Conservation (phyloP, 2,113 vertebrate genomes). For the Oryctolagus cuniculus region mOryCun1.1 NC_091438.1:49357001-49357500, state of each 20-base stretch:
- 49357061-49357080: conserved; percentile 70
- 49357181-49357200: conserved; percentile 31
- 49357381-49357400: background rate
- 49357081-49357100: conserved; percentile 67
- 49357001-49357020: conserved; percentile 58
- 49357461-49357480: background rate
- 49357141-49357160: conserved; percentile 32
- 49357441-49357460: conserved; percentile 12
- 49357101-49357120: conserved; percentile 24
- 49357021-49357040: conserved; percentile 45
- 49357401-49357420: background rate
- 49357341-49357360: background rate
- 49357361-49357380: conserved; percentile 16
- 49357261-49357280: background rate
- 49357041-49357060: background rate
- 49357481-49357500: background rate
- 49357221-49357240: conserved; percentile 7
- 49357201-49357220: conserved; percentile 50
- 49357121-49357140: conserved; percentile 21
- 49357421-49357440: background rate
- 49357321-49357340: background rate
- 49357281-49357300: background rate
- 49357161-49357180: conserved; percentile 59
- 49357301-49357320: background rate
- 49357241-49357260: background rate